Conservation (phyloP, 2,797 vertebrate genomes). For the Smutsia temminckii region DNA sequence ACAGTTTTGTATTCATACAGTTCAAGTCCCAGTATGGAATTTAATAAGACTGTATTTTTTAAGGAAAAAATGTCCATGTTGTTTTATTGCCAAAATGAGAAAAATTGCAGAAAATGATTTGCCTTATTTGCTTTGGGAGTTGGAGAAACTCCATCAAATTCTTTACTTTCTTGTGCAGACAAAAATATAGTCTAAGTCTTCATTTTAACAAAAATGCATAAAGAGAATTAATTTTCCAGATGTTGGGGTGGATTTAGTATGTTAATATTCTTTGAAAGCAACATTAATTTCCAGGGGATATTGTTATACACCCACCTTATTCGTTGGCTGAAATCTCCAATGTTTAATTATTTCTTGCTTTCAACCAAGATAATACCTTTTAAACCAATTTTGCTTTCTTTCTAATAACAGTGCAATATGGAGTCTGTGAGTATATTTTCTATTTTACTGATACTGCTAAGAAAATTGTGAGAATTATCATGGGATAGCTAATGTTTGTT, state of each 20-base stretch:
- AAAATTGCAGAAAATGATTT: constrained; percentile 26
- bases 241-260: constrained; percentile 34
- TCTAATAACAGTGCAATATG: not conserved
- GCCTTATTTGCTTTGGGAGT: not conserved
- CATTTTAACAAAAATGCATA: constrained; percentile 19
- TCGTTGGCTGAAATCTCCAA: constrained; percentile 41
- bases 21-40: not conserved
- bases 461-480: constrained; percentile 2
- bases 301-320: constrained; percentile 34
- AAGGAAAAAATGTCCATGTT: not conserved
- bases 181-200: constrained; percentile 26
- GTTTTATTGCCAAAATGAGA: constrained; percentile 37
- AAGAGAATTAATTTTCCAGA: constrained; percentile 35
- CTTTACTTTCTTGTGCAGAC: not conserved
- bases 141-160: constrained; percentile 7
- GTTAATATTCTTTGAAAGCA: constrained; percentile 49
- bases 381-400: constrained; percentile 47
- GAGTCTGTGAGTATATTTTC: constrained; percentile 25
- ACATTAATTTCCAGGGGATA: constrained; percentile 18
- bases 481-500: not conserved
- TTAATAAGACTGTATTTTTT: constrained; percentile 43
- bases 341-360: constrained; percentile 60
- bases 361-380: constrained; percentile 42
- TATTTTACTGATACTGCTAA: not conserved
- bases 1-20: constrained; percentile 18